Percentiles rank a stretch among this genome's conserved stretches.
These are phyloP conservation scores for Bufo gargarizans DNA, from an alignment of 2,113 vertebrate species.

Conservation along the genomic window DNA sequence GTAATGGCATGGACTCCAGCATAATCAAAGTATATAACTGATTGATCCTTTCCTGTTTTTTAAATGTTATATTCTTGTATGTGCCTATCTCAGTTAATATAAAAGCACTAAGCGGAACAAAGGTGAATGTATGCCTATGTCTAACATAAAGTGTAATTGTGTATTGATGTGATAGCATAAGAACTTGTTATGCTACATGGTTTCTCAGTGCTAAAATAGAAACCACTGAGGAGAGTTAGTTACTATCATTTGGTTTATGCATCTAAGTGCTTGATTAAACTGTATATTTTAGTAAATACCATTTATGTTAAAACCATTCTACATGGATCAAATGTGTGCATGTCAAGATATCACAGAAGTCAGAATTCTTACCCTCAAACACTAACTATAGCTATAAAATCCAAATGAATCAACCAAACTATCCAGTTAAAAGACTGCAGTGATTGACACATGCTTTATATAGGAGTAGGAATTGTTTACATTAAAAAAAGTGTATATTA, in stretches of 20 bases:
- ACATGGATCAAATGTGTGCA: not conserved
- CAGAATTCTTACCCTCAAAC: not conserved
- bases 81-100: constrained; percentile 20
- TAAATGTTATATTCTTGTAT: constrained; percentile 25
- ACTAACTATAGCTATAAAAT: not conserved
- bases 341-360: not conserved
- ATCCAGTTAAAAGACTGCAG: too few relatives aligned
- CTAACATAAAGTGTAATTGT: constrained; percentile 38
- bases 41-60: constrained; percentile 26
- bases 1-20: not conserved
- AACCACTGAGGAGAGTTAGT: not conserved
- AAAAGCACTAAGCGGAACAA: constrained; percentile 33
- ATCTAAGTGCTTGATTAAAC: not conserved
- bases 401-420: too few relatives aligned
- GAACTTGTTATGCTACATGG: constrained; percentile 27
- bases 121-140: constrained; percentile 23
- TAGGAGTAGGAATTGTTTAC: too few relatives aligned
- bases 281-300: not conserved
- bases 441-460: too few relatives aligned
- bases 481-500: too few relatives aligned
- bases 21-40: constrained; percentile 11
- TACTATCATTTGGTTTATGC: not conserved
- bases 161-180: constrained; percentile 21
- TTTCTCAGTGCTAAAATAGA: constrained; percentile 2
- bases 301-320: not conserved